These are phyloP conservation scores for Ceyx melanurus DNA, from an alignment of 2,113 vertebrate genomes.

Conservation along the genomic window DNA sequence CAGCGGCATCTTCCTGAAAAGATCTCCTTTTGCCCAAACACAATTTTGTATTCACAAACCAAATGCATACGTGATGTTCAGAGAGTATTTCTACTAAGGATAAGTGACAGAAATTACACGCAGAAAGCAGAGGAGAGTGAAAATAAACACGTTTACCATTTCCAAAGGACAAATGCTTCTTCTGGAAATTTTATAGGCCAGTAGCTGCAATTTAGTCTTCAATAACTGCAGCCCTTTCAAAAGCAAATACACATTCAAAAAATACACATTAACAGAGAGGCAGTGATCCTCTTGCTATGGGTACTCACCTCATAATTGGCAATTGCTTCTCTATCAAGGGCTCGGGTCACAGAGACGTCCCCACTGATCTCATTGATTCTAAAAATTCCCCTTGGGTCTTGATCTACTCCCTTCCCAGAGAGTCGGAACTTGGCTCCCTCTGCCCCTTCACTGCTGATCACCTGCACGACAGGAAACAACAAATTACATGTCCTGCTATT, in stretches of 20 bases:
- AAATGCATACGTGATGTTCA: neutral
- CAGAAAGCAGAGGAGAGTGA: neutral
- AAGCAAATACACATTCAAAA: neutral
- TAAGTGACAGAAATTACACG: neutral
- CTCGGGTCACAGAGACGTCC: slow-evolving; percentile 86
- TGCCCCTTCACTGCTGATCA: slow-evolving; percentile 82
- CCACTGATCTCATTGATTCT: slow-evolving; percentile 88
- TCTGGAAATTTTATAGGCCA: neutral
- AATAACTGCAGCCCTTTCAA: neutral
- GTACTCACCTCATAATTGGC: slow-evolving; percentile 87
- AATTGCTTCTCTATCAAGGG: slow-evolving; percentile 86
- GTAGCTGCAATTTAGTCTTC: neutral
- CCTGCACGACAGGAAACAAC: slow-evolving; percentile 70
- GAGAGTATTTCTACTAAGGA: neutral
- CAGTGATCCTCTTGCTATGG: neutral
- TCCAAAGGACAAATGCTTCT: neutral
- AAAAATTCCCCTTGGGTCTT: slow-evolving; percentile 91
- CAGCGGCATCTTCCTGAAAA: neutral
- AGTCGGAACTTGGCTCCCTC: slow-evolving; percentile 87
- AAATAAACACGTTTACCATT: neutral
- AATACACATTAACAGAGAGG: neutral
- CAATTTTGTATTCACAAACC: neutral
- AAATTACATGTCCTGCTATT: neutral
- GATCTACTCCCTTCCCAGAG: slow-evolving; percentile 91
- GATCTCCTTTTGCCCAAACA: neutral